Conservation (phyloP, 2,888 invertebrate genomes). For the Cenopis cana region DNA sequence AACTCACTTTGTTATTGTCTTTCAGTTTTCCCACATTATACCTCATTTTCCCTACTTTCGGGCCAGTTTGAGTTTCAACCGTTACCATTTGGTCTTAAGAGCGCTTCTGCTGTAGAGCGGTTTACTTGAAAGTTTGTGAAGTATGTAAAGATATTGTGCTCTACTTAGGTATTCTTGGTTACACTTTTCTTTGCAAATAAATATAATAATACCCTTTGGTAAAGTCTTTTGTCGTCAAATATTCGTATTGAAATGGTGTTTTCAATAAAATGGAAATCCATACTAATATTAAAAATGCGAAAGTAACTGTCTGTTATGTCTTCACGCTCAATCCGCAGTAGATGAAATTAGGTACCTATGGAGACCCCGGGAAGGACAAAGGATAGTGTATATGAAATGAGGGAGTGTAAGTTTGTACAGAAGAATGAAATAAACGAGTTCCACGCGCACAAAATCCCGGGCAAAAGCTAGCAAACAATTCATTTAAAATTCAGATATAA, state of each 20-base stretch:
- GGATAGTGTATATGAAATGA: too few relatives aligned
- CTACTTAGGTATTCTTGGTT: not conserved
- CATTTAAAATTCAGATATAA: not conserved
- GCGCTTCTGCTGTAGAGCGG: not conserved
- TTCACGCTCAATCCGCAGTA: too few relatives aligned
- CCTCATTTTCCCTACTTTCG: slow-evolving; percentile 13
- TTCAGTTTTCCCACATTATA: slow-evolving; percentile 17
- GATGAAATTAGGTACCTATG: too few relatives aligned
- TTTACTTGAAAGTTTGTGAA: slow-evolving; percentile 3
- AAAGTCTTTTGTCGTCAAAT: not conserved
- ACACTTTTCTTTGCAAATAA: not conserved
- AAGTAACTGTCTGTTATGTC: too few relatives aligned
- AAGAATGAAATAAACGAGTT: too few relatives aligned
- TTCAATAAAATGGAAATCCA: too few relatives aligned
- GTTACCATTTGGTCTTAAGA: not conserved
- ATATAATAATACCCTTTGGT: too few relatives aligned
- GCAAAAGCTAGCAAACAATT: too few relatives aligned
- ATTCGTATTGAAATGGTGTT: not conserved
- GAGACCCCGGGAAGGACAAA: too few relatives aligned
- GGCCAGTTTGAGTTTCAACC: not conserved
- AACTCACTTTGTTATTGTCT: slow-evolving; percentile 18
- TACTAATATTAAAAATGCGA: too few relatives aligned
- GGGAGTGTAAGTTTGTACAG: too few relatives aligned
- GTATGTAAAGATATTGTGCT: slow-evolving; percentile 10
- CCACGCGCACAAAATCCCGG: too few relatives aligned